Evolutionary conservation across 2,113 vertebrate genomes (phyloP).

Genomic region (Periophthalmodon schlosseri): DNA sequence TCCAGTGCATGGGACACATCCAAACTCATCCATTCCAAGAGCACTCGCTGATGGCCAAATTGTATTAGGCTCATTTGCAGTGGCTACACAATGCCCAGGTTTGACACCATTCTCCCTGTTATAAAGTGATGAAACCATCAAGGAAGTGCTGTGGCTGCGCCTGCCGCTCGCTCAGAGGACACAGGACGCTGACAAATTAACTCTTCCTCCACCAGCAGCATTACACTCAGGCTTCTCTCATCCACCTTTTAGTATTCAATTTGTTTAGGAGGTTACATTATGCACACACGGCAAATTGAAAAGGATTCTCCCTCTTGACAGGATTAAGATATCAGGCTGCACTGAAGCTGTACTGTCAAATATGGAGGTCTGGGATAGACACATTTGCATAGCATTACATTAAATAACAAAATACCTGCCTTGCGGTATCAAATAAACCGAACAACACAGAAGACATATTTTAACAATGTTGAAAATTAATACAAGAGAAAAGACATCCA

Average conservation of each 20-base stretch:
- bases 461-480: conserved; percentile 75
- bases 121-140: conserved; percentile 80
- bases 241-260: conserved; percentile 66
- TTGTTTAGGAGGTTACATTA: conserved; percentile 65
- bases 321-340: conserved; percentile 67
- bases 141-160: conserved; percentile 71
- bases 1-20: conserved; percentile 63
- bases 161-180: conserved; percentile 67
- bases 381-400: conserved; percentile 67
- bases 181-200: conserved; percentile 69
- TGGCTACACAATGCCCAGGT: conserved; percentile 71
- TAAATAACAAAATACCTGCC: conserved; percentile 67
- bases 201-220: conserved; percentile 60
- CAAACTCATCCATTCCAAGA: conserved; percentile 73
- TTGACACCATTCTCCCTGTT: conserved; percentile 73
- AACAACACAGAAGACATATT: conserved; percentile 67
- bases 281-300: conserved; percentile 68
- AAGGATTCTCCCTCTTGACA: conserved; percentile 65
- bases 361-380: conserved; percentile 43
- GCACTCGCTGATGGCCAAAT: conserved; percentile 71
- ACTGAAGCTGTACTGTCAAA: conserved; percentile 32
- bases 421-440: conserved; percentile 65
- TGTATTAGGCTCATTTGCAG: conserved; percentile 77
- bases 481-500: conserved; percentile 75
- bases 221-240: conserved; percentile 67